Base-by-base conservation (phyloP, 2,113 vertebrate species). In the Antennarius striatus region DNA sequence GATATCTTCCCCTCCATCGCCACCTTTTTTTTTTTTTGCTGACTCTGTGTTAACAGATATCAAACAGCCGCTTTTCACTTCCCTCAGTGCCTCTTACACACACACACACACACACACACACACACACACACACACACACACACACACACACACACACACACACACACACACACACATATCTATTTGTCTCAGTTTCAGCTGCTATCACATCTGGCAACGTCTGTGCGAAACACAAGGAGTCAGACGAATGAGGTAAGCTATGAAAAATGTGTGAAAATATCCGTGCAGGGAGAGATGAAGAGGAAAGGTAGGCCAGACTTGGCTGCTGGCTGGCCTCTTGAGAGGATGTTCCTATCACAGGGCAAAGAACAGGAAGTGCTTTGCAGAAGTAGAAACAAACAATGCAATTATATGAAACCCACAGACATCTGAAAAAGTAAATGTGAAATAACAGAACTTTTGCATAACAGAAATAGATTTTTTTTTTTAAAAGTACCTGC, bases 1-100 rank as follows among this genome's bases (percentile, higher is more conserved):
- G 85, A 86, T 83, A 66, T 88, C 74, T 85, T 86, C 84, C 86
- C 50, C 48, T 77, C 86, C 63, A 77, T 81, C 77, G 85, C 84
- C 80, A 80, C 63, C 57, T 53, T 49, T 67, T 14, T 61, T 54
- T 45, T 59, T 6, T 9, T 47, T 62, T 50, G 62, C 54, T 71
- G 47, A 52, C 3, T 52, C 63, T 68, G 57, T 67, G 56, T 80
- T 72, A 54, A 39, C 74, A 49, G 66, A 63, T 51, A 68, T 66
- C 60, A 39, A 82, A 75, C 57, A 59, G 56, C n/a, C 12, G 40
- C 62, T 68, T 48, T 72, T 46, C 14, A 30, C 68, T 71, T 73
- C 62, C 50, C 63, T 32, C 58, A 47, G 29, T 57, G 15, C 16
- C 51, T 54, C 65, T 50, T 54, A 54, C 30, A 48, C 8, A 42